Evolutionary conservation across 2,888 invertebrate species (phyloP).

Genomic region (Leptinotarsa juncta): DNA sequence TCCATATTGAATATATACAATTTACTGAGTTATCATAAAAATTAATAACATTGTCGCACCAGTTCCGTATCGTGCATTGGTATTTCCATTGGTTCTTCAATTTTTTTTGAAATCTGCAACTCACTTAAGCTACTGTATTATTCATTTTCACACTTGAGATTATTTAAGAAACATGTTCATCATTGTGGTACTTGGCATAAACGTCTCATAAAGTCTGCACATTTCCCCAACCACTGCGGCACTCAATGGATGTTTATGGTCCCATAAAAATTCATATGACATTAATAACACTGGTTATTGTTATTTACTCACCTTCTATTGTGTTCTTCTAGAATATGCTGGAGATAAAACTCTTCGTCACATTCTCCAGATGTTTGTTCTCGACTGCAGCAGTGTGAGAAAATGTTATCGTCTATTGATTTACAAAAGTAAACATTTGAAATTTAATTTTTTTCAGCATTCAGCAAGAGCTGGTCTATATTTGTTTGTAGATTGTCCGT

Average conservation of each 20-base stretch:
- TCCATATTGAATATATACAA: no score
- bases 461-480: neutral
- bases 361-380: conserved; percentile 21
- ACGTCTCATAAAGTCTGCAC: conserved; percentile 17
- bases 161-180: neutral
- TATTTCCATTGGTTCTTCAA: no score
- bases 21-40: no score
- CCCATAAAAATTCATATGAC: conserved; percentile 18
- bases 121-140: no score
- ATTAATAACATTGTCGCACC: no score
- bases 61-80: no score
- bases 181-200: conserved; percentile 16
- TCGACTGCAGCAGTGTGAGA: neutral
- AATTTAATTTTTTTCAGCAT: neutral
- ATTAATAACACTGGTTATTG: conserved; percentile 21
- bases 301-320: conserved; percentile 30
- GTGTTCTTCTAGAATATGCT: conserved; percentile 1
- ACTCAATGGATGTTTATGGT: conserved; percentile 39
- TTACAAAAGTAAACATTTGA: neutral
- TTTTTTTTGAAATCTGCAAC: no score
- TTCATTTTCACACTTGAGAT: no score
- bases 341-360: conserved; percentile 21
- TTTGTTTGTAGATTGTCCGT: no score
- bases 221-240: conserved; percentile 12
- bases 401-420: neutral